These are phyloP conservation scores for Drosophila bunnanda DNA, from an alignment of 2,888 invertebrate species.

Conservation along the genomic window DNA sequence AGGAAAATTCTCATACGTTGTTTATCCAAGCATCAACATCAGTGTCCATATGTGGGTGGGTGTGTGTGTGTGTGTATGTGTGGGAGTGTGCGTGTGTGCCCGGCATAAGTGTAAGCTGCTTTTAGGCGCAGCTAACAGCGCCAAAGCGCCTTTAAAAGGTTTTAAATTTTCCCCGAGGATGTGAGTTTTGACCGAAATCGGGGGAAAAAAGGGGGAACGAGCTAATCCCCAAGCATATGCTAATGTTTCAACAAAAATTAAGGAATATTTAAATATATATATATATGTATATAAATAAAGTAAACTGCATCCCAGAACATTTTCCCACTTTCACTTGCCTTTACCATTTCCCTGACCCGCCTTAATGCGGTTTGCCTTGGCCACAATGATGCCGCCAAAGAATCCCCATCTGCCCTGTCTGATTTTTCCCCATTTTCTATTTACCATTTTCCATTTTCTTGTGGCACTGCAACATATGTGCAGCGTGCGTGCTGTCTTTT, in stretches of 20 bases:
- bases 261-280: too few species aligned
- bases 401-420: not conserved
- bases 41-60: constrained; percentile 21
- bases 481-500: not conserved
- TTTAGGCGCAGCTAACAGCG: constrained; percentile 72
- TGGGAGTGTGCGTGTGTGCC: constrained; percentile 38
- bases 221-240: not conserved
- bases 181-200: not conserved
- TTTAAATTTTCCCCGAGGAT: constrained; percentile 39
- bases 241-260: not conserved
- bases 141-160: constrained; percentile 77
- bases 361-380: constrained; percentile 64
- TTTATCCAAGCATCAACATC: constrained; percentile 47
- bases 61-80: constrained; percentile 33
- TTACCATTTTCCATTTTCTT: constrained; percentile 18
- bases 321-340: constrained; percentile 41
- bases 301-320: not conserved
- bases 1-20: constrained; percentile 34
- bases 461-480: constrained; percentile 10
- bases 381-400: constrained; percentile 3
- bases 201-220: not conserved
- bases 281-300: not conserved
- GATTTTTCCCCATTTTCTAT: constrained; percentile 11
- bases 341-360: constrained; percentile 56
- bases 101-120: constrained; percentile 64